These are phyloP conservation scores for Pseudomyrmex concolor DNA, from an alignment of 1,140 invertebrate species.

Conservation along the genomic window DNA sequence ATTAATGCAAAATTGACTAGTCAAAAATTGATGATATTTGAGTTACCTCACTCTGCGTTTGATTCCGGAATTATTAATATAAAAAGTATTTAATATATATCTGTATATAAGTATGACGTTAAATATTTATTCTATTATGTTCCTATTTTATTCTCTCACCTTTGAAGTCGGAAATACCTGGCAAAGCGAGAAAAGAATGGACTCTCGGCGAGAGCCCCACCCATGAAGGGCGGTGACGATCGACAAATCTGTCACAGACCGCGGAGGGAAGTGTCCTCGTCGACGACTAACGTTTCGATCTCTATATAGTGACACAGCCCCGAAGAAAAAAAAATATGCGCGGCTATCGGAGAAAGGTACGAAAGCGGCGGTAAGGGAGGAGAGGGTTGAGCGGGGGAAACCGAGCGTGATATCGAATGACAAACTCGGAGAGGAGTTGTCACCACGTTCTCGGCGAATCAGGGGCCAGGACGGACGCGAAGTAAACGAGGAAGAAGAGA, in stretches of 20 bases:
- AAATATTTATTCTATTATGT: neutral
- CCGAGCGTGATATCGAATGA: conserved; percentile 64
- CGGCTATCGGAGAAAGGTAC: conserved; percentile 42
- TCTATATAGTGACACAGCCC: conserved; percentile 13
- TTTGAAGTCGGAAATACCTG: neutral
- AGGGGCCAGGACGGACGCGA: conserved; percentile 62
- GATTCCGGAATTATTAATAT: neutral
- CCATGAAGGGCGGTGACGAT: conserved; percentile 75
- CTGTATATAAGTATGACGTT: neutral
- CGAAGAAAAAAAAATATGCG: conserved; percentile 42
- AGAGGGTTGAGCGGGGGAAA: neutral
- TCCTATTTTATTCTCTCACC: neutral
- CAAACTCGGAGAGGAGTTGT: conserved; percentile 75
- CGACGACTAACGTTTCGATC: conserved; percentile 21
- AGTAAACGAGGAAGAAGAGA: conserved; percentile 57
- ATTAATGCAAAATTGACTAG: too few relatives aligned
- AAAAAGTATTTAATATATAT: neutral
- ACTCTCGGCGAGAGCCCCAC: conserved; percentile 65
- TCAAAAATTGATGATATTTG: too few relatives aligned
- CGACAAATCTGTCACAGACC: conserved; percentile 52
- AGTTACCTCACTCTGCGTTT: too few relatives aligned
- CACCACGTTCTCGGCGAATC: conserved; percentile 76
- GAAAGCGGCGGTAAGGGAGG: conserved; percentile 53
- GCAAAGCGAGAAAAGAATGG: neutral
- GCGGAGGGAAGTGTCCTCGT: conserved; percentile 12